These are phyloP conservation scores for Syngnathus scovelli DNA, from an alignment of 2,113 vertebrate species.

Conservation along the genomic window DNA sequence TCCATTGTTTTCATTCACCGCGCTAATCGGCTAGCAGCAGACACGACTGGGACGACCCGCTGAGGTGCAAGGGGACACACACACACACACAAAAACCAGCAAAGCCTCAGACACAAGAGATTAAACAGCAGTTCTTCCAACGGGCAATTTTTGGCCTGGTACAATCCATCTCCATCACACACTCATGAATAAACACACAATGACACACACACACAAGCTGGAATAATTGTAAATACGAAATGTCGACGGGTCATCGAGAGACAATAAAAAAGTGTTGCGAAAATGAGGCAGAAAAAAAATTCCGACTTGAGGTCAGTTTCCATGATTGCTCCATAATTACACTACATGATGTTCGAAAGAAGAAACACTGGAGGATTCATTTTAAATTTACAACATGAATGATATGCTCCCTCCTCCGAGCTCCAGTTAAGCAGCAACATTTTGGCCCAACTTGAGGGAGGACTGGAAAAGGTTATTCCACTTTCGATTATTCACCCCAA, in stretches of 20 bases:
- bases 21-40: constrained; percentile 63
- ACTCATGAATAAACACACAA: constrained; percentile 11
- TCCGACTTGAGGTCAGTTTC: neutral
- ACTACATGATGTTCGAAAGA: neutral
- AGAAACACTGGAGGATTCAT: neutral
- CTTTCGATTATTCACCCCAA: too few species aligned
- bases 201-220: constrained; percentile 13
- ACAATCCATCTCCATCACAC: constrained; percentile 43
- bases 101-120: constrained; percentile 42
- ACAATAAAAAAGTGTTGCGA: neutral
- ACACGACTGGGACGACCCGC: constrained; percentile 44
- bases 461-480: too few species aligned
- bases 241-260: constrained; percentile 22
- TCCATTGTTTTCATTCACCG: constrained; percentile 52
- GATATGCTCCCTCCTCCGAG: too few species aligned
- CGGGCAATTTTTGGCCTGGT: constrained; percentile 38
- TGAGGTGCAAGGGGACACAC: constrained; percentile 12
- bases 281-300: neutral
- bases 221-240: constrained; percentile 2
- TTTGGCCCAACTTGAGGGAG: too few species aligned
- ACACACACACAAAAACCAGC: constrained; percentile 16
- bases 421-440: too few species aligned
- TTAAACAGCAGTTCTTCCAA: constrained; percentile 55
- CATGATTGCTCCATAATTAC: neutral
- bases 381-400: too few species aligned